phyloP scores from a whole-genome alignment of 1,140 invertebrate species.

The Monomorium pharaonis region DNA sequence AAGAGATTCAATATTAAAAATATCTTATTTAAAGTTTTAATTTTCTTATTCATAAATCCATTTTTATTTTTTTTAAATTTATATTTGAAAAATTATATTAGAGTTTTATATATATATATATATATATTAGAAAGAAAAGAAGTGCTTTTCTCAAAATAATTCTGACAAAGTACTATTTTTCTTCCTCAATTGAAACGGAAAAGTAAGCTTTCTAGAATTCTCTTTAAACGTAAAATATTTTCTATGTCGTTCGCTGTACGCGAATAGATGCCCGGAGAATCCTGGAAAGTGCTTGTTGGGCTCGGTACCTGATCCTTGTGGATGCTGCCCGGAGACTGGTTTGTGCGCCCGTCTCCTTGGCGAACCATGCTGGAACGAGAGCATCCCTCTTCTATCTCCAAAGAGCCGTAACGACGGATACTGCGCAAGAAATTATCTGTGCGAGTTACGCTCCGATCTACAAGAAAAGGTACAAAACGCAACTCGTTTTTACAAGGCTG shows the following conservation, averaged over 20 bases:
- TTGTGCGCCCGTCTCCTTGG: constrained; percentile 86
- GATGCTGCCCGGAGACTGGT: constrained; percentile 84
- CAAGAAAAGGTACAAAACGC: constrained; percentile 73
- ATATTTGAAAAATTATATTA: neutral
- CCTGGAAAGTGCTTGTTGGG: constrained; percentile 82
- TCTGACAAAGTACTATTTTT: neutral
- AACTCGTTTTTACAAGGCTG: neutral
- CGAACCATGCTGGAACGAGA: constrained; percentile 86
- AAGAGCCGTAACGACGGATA: constrained; percentile 77
- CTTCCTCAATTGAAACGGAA: neutral
- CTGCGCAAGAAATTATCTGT: constrained; percentile 79
- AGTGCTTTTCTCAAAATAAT: neutral
- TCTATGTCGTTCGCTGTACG: constrained; percentile 7
- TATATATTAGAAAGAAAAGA: neutral
- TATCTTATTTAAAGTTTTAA: neutral
- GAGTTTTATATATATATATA: too few relatives aligned
- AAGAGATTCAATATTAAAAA: neutral
- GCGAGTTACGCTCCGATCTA: constrained; percentile 78
- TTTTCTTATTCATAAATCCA: neutral
- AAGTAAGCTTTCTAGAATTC: neutral
- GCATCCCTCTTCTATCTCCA: constrained; percentile 71
- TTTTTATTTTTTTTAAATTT: constrained; percentile 6
- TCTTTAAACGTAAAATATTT: neutral
- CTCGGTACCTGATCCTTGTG: constrained; percentile 85
- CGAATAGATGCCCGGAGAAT: constrained; percentile 76